These are phyloP conservation scores for Chroicocephalus ridibundus DNA, from an alignment of 2,113 vertebrate species.

Conservation along the genomic window DNA sequence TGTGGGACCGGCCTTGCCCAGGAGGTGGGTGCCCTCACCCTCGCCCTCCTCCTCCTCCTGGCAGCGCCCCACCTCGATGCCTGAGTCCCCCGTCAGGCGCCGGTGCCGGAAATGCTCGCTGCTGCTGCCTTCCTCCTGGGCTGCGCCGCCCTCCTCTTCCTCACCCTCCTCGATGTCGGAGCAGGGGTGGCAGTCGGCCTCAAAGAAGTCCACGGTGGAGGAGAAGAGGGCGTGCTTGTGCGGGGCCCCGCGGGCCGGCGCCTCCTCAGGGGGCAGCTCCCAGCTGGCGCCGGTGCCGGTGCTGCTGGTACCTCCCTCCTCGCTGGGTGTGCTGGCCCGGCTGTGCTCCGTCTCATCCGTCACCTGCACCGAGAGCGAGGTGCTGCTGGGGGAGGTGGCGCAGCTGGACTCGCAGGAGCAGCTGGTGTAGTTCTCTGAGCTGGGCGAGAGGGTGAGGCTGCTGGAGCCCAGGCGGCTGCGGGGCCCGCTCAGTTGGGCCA, in stretches of 20 bases:
- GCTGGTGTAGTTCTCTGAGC: slow-evolving; percentile 86
- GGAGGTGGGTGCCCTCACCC: slow-evolving; percentile 4
- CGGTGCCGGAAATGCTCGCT: slow-evolving; percentile 81
- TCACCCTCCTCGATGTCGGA: slow-evolving; percentile 59
- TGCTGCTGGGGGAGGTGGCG: slow-evolving; percentile 83
- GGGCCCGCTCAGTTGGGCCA: slow-evolving; percentile 72
- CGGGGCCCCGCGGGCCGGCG: rapidly evolving
- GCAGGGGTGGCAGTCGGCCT: slow-evolving; percentile 35
- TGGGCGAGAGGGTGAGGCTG: slow-evolving; percentile 77
- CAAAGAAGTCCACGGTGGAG: slow-evolving; percentile 64
- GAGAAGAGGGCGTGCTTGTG: slow-evolving; percentile 67
- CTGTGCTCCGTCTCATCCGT: slow-evolving; percentile 83
- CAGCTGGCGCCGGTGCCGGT: not conserved
- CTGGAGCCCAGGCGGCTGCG: slow-evolving; percentile 71
- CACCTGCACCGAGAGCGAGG: slow-evolving; percentile 81
- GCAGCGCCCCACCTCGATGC: slow-evolving; percentile 85
- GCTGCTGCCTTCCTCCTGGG: rapidly evolving
- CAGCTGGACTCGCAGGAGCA: slow-evolving; percentile 89
- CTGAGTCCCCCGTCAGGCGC: slow-evolving; percentile 90
- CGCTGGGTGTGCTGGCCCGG: slow-evolving; percentile 72
- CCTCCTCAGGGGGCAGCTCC: not conserved
- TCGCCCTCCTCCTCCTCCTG: slow-evolving; percentile 38
- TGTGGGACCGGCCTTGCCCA: not conserved
- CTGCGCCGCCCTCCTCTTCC: not conserved
- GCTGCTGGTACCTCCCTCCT: slow-evolving; percentile 29